Evolutionary conservation across 1,140 invertebrate genomes (phyloP).

Genomic region (Nautilus pompilius): DNA sequence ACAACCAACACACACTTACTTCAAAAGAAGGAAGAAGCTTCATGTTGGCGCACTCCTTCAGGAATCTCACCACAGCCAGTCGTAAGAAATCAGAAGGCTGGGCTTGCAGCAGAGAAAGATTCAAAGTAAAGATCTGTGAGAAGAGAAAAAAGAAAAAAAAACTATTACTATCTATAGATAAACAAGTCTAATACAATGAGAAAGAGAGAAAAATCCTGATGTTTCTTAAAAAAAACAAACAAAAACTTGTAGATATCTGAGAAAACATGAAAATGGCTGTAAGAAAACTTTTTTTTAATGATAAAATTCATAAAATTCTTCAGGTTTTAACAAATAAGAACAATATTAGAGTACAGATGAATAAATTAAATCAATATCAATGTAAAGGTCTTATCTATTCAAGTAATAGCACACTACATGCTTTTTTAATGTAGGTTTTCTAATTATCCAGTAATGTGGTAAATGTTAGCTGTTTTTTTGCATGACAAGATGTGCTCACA

Average conservation of each 20-base stretch:
- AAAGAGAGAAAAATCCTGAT: background rate
- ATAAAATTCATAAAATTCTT: too few species aligned
- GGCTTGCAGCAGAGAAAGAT: background rate
- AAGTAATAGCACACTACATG: too few species aligned
- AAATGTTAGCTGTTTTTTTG: too few species aligned
- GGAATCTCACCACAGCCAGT: conserved; percentile 13
- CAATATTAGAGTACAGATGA: too few species aligned
- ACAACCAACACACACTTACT: too few species aligned
- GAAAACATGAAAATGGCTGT: background rate
- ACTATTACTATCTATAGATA: background rate
- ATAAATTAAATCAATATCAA: too few species aligned
- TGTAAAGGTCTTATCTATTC: too few species aligned
- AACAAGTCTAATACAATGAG: background rate
- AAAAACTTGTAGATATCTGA: background rate
- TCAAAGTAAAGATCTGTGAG: conserved; percentile 15
- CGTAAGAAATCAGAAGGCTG: conserved; percentile 5
- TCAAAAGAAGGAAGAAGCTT: conserved; percentile 18
- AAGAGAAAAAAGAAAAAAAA: background rate
- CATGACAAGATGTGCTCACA: too few species aligned
- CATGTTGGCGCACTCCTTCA: conserved; percentile 15
- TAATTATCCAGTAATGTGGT: too few species aligned
- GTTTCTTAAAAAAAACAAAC: background rate
- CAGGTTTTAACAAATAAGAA: too few species aligned
- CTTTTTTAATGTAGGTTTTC: too few species aligned
- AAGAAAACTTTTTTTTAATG: too few species aligned